A percentile compares a stretch with the other conserved stretches of the same genome.
These are phyloP conservation scores for Adelosebastes latens DNA, from an alignment of 2,797 vertebrate species.

Conservation along the genomic window DNA sequence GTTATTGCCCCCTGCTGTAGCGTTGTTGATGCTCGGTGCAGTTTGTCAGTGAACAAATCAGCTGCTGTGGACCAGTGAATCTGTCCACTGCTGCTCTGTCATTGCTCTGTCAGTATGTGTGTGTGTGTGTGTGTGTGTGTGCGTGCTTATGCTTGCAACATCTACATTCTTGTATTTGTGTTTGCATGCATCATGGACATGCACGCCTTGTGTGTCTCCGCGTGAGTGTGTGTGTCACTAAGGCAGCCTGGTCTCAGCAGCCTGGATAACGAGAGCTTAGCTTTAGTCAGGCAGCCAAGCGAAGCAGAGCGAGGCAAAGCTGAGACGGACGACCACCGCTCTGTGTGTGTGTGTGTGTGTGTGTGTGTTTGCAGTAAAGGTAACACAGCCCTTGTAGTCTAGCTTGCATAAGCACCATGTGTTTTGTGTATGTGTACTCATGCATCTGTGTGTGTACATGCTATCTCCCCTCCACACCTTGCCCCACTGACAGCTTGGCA, in stretches of 20 bases:
- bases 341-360: conserved; percentile 24
- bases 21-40: conserved; percentile 16
- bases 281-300: conserved; percentile 74
- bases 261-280: conserved; percentile 78
- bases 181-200: conserved; percentile 45
- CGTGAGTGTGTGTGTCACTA: conserved; percentile 29
- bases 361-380: conserved; percentile 41
- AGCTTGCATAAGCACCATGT: conserved; percentile 61
- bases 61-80: conserved; percentile 37
- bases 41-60: conserved; percentile 37
- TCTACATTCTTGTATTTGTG: conserved; percentile 35
- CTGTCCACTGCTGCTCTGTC: conserved; percentile 21
- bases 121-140: neutral
- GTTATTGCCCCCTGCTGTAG: conserved; percentile 20
- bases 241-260: conserved; percentile 66
- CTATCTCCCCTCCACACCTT: conserved; percentile 84
- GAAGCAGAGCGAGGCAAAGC: conserved; percentile 73
- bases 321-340: conserved; percentile 57
- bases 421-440: conserved; percentile 61
- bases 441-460: conserved; percentile 60
- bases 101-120: neutral
- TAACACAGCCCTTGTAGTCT: conserved; percentile 56
- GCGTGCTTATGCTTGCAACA: conserved; percentile 11
- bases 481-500: conserved; percentile 78
- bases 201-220: conserved; percentile 22